These are phyloP conservation scores for Solea senegalensis DNA, from an alignment of 2,113 vertebrate species.

Conservation along the genomic window DNA sequence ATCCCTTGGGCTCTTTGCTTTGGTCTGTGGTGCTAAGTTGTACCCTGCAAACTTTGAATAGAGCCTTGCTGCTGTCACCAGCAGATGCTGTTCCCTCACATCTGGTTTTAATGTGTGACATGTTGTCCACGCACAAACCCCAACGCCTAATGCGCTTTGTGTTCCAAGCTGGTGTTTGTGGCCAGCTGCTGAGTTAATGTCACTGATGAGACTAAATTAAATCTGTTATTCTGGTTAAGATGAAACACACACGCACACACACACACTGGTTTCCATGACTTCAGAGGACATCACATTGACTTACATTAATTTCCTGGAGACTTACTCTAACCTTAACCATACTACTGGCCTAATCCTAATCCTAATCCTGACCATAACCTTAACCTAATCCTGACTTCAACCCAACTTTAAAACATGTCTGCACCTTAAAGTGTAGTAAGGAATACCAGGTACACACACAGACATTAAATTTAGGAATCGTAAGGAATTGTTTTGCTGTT, in stretches of 20 bases:
- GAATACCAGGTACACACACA: too few relatives aligned
- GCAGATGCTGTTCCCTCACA: slow-evolving; percentile 40
- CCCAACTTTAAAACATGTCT: too few relatives aligned
- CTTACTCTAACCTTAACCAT: too few relatives aligned
- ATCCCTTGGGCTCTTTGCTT: slow-evolving; percentile 31
- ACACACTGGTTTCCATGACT: too few relatives aligned
- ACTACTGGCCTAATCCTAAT: too few relatives aligned
- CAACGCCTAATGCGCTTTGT: not conserved
- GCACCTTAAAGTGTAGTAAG: too few relatives aligned
- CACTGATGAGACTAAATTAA: slow-evolving; percentile 4
- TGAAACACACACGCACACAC: too few relatives aligned
- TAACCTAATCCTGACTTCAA: too few relatives aligned
- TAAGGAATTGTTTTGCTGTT: not conserved
- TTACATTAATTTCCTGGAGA: too few relatives aligned
- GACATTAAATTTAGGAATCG: too few relatives aligned
- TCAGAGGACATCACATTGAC: too few relatives aligned
- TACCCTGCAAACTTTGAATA: not conserved
- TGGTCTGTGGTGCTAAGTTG: slow-evolving; percentile 15
- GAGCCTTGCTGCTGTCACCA: not conserved
- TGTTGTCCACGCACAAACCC: slow-evolving; percentile 2
- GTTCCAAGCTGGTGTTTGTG: not conserved
- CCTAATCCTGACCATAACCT: too few relatives aligned
- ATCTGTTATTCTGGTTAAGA: slow-evolving; percentile 5
- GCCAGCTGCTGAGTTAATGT: not conserved
- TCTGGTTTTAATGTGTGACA: slow-evolving; percentile 23